Evolutionary conservation across 2,888 invertebrate genomes (phyloP).

Genomic region (Emmelina monodactyla): DNA sequence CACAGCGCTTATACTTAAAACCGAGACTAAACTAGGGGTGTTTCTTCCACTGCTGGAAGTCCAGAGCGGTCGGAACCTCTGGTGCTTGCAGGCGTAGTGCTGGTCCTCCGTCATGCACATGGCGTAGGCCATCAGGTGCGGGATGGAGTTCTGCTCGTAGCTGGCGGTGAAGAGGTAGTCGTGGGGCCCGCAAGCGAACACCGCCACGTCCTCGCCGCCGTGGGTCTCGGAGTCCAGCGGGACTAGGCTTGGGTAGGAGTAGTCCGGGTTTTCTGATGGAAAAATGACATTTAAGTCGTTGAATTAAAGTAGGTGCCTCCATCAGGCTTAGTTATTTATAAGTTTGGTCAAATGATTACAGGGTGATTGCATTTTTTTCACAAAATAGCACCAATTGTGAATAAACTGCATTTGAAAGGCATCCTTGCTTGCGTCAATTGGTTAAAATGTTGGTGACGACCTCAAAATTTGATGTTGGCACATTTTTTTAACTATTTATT

Average conservation of each 20-base stretch:
- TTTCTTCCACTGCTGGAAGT: slow-evolving; percentile 16
- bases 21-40: slow-evolving; percentile 14
- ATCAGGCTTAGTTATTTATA: too few relatives aligned
- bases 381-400: too few relatives aligned
- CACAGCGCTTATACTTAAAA: slow-evolving; percentile 27
- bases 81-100: slow-evolving; percentile 41
- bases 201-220: slow-evolving; percentile 80
- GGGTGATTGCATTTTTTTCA: too few relatives aligned
- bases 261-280: slow-evolving; percentile 55
- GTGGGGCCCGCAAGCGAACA: slow-evolving; percentile 78
- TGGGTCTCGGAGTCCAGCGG: slow-evolving; percentile 74
- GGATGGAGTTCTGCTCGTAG: slow-evolving; percentile 79
- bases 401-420: too few relatives aligned
- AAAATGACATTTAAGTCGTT: too few relatives aligned
- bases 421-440: too few relatives aligned
- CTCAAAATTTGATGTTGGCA: too few relatives aligned
- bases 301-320: too few relatives aligned
- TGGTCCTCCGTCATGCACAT: slow-evolving; percentile 69
- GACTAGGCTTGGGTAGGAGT: slow-evolving; percentile 67
- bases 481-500: too few relatives aligned
- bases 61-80: too few relatives aligned
- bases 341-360: too few relatives aligned
- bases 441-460: too few relatives aligned
- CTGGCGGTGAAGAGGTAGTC: slow-evolving; percentile 81
- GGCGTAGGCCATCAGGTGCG: slow-evolving; percentile 78